phyloP scores from a whole-genome alignment of 2,888 invertebrate genomes.

The Trachelus iudaicus region DNA sequence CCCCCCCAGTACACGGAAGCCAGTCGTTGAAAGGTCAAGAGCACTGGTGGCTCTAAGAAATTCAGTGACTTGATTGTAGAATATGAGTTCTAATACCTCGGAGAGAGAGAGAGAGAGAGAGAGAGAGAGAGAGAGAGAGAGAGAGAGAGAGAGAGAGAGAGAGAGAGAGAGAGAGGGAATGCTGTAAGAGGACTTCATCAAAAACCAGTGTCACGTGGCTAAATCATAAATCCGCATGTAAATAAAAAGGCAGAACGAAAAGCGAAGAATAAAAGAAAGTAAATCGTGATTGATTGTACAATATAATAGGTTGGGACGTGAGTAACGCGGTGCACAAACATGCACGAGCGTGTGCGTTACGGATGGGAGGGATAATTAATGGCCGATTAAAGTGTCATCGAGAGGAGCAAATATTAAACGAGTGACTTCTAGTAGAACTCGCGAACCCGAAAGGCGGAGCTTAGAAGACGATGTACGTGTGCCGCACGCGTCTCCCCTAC shows the following conservation, averaged over 20 bases:
- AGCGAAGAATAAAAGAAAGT: neutral
- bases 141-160: neutral
- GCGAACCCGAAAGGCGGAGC: neutral
- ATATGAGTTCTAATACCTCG: too few species aligned
- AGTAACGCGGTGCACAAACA: neutral
- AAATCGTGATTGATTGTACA: neutral
- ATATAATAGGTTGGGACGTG: neutral
- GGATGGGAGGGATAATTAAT: slow-evolving; percentile 31
- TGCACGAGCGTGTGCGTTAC: neutral
- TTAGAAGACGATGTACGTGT: neutral
- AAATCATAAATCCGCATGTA: neutral
- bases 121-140: too few species aligned
- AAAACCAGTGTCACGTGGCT: too few species aligned
- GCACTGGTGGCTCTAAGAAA: too few species aligned
- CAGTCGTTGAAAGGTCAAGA: too few species aligned
- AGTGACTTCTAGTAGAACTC: slow-evolving; percentile 26
- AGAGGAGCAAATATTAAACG: slow-evolving; percentile 38
- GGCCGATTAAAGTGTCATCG: slow-evolving; percentile 34
- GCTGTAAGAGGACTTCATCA: neutral
- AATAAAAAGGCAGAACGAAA: neutral
- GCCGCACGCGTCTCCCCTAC: neutral
- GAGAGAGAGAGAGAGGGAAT: accelerated
- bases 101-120: too few species aligned
- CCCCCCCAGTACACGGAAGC: too few species aligned
- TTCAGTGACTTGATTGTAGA: too few species aligned